Evolutionary conservation across 1,140 invertebrate genomes (phyloP), one percentile per base, ranked within the genome.

Genomic region (Orchesella cincta): DNA sequence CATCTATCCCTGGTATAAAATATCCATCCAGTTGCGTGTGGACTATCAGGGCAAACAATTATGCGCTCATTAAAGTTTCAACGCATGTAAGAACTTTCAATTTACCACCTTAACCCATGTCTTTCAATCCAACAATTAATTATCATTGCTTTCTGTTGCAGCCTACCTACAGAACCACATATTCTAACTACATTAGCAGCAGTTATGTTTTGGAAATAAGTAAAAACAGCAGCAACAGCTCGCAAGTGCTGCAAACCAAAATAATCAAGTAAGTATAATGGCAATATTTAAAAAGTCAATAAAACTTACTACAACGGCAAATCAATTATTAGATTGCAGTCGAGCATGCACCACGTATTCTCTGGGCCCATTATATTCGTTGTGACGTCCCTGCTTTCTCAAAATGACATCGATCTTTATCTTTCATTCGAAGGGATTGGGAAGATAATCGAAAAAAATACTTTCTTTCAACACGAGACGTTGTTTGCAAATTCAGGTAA

Each of bases 311-410:
- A n/a, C n/a, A n/a, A n/a, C n/a, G n/a, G n/a, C n/a, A n/a, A n/a
- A n/a, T n/a, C n/a, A n/a, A n/a, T n/a, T n/a, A n/a, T n/a, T n/a
- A n/a, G n/a, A n/a, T 23, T 67, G 3, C 26, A 67, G 31, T 12
- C 8, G 29, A 67, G 33, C 31, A 67, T 67, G 62, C 62, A 67
- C 29, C 62, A 67, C 31, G 33, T 67, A 18, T 67, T 67, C 31
- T 14, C 29, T 33, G 62, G 62, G 2, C 62, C 62, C 2, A 31
- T 67, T 12, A n/a, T 67, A 5, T 67, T 67, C 33, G 62, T 67
- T 31, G 62, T 67, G 3, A 31, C 29, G 8, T 12, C 23, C 8
- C 31, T 67, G 3, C 8, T 12, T 14, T 31, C 62, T 18, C 26
- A 57, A 18, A 8, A 16, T 5, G 62, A 67, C 28, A n/a, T 67